Conservation (phyloP, 1,140 invertebrate genomes). For the Subanguina moxae region DNA sequence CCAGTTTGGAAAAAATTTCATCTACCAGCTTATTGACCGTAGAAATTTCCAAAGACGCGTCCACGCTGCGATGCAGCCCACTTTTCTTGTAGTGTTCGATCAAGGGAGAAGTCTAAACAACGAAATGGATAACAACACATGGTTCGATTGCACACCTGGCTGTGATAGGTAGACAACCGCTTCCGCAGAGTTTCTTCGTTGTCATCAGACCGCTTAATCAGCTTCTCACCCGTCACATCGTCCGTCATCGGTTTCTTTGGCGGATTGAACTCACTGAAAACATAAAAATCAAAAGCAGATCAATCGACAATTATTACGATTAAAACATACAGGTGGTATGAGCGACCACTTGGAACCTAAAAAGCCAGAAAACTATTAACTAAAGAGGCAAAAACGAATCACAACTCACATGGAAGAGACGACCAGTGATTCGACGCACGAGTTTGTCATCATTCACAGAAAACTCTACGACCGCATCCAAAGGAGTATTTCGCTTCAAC, state of each 20-base stretch:
- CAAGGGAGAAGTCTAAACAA: conserved; percentile 61
- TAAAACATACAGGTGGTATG: conserved; percentile 76
- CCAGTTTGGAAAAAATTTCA: no score
- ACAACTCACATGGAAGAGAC: conserved; percentile 74
- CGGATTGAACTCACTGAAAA: conserved; percentile 75
- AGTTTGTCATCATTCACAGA: conserved; percentile 82
- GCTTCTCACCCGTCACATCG: conserved; percentile 64
- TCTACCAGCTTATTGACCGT: neutral
- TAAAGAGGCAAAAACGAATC: no score
- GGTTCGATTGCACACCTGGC: conserved; percentile 37
- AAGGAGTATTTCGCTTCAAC: conserved; percentile 72
- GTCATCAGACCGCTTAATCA: conserved; percentile 60
- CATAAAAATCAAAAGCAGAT: neutral
- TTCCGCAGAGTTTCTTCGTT: conserved; percentile 62
- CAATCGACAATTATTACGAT: neutral
- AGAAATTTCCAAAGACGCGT: conserved; percentile 59
- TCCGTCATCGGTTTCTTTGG: conserved; percentile 87
- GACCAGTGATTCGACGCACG: conserved; percentile 85
- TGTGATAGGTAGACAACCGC: conserved; percentile 61
- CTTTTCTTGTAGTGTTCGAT: conserved; percentile 62
- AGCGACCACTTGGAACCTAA: conserved; percentile 73
- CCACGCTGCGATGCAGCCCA: conserved; percentile 60
- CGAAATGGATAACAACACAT: conserved; percentile 7
- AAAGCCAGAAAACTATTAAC: no score
- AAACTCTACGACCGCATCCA: conserved; percentile 92